Evolutionary conservation across 2,113 vertebrate genomes (phyloP).

Genomic region (Onychostoma macrolepis): DNA sequence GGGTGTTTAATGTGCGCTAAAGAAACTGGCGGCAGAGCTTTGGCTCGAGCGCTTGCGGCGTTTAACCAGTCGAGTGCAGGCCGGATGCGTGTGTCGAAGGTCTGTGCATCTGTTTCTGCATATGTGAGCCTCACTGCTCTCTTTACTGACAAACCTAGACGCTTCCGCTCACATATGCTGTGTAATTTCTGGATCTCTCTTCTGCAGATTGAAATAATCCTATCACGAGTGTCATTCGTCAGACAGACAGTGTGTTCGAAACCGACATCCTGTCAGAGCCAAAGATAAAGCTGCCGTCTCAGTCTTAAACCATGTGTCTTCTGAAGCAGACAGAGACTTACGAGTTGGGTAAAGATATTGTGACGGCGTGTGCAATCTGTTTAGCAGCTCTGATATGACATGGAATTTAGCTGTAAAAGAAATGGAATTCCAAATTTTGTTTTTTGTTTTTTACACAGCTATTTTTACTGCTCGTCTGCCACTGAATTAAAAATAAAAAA

Average conservation of each 20-base stretch:
- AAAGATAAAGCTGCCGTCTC: conserved; percentile 22
- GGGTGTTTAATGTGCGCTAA: conserved; percentile 9
- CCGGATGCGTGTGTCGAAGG: background rate
- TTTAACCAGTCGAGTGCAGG: background rate
- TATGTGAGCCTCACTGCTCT: conserved; percentile 20
- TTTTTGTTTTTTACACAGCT: too few relatives aligned
- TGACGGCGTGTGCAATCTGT: background rate
- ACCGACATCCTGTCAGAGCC: conserved; percentile 3
- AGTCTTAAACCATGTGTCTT: background rate
- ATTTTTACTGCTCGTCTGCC: background rate
- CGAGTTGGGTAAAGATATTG: background rate
- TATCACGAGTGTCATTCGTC: conserved; percentile 2
- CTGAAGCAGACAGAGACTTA: conserved; percentile 11
- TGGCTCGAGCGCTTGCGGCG: background rate
- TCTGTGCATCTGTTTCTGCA: conserved; percentile 33
- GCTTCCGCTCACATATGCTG: background rate
- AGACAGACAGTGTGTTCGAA: conserved; percentile 21
- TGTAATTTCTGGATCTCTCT: conserved; percentile 13
- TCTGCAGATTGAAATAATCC: conserved; percentile 26
- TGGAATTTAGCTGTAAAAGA: background rate
- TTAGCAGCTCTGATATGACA: background rate
- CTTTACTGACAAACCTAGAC: background rate
- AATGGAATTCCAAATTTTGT: background rate
- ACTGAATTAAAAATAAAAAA: too few relatives aligned
- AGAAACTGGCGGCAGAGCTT: background rate